A percentile compares a stretch with the other conserved stretches of the same genome.
phyloP scores from a whole-genome alignment of 2,113 vertebrate species.

The Ondatra zibethicus region DNA sequence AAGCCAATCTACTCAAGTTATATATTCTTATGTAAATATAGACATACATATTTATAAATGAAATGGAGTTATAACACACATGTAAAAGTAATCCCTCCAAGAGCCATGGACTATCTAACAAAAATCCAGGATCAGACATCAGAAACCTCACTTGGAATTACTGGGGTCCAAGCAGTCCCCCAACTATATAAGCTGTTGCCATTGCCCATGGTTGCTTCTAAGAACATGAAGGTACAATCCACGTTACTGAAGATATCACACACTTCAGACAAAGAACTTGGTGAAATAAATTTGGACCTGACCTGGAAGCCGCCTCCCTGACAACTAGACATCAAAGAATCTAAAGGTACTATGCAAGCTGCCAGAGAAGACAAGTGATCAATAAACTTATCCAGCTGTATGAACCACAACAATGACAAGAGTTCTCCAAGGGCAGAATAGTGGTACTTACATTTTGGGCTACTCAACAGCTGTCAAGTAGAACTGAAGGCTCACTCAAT shows the following conservation, averaged over 20 bases:
- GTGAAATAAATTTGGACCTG: background rate
- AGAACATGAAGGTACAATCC: background rate
- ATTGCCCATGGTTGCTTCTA: background rate
- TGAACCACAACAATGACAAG: background rate
- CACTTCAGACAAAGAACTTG: no score
- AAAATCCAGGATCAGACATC: background rate
- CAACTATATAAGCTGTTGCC: background rate
- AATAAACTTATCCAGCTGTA: background rate
- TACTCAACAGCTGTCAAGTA: background rate
- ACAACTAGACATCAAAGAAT: background rate
- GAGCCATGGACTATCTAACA: background rate
- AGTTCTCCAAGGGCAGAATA: background rate
- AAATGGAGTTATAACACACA: background rate
- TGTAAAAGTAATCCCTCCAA: background rate
- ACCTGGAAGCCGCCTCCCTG: background rate
- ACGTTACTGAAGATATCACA: background rate
- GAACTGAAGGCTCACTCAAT: background rate
- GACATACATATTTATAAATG: background rate
- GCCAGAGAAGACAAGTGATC: background rate
- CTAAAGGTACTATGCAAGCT: background rate
- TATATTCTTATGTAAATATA: background rate
- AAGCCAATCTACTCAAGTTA: background rate
- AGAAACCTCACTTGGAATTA: background rate
- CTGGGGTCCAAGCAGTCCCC: background rate
- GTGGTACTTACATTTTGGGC: background rate